These are phyloP conservation scores for Heloderma charlesbogerti DNA, from an alignment of 2,113 vertebrate genomes.

Conservation along the genomic window DNA sequence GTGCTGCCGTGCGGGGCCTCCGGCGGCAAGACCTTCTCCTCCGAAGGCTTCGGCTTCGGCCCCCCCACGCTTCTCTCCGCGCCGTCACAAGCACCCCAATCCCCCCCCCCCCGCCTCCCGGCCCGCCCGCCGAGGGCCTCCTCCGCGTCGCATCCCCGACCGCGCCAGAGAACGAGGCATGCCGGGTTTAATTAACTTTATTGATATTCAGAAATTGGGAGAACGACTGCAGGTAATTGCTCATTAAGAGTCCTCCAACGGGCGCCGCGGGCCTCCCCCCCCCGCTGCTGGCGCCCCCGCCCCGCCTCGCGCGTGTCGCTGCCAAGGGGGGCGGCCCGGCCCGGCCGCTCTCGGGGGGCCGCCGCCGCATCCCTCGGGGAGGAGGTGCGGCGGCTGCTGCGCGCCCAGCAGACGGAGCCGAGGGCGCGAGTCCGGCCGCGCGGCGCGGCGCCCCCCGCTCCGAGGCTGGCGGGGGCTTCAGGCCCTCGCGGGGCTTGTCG, in stretches of 20 bases:
- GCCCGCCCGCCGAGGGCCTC: too few species aligned
- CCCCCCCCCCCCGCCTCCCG: too few species aligned
- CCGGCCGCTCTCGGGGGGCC: too few species aligned
- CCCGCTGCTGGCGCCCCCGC: not conserved
- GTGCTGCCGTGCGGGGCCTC: too few species aligned
- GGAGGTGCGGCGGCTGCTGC: not conserved
- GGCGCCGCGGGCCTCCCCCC: constrained; percentile 72
- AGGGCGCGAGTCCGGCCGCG: not conserved
- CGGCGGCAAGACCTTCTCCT: not conserved
- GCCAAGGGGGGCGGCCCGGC: not conserved
- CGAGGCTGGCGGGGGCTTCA: too few species aligned
- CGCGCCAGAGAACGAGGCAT: constrained; percentile 67
- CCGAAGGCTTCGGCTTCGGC: not conserved
- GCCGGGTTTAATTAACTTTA: constrained; percentile 89
- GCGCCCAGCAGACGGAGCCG: not conserved
- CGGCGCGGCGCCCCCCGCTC: too few species aligned
- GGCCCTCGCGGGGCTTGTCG: too few species aligned
- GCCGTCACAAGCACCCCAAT: accelerated
- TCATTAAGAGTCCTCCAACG: constrained; percentile 86
- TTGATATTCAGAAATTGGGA: constrained; percentile 90
- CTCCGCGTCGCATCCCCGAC: constrained; percentile 32
- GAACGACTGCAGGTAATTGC: constrained; percentile 86
- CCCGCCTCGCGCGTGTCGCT: too few species aligned
- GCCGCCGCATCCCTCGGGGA: not conserved
- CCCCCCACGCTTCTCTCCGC: too few species aligned